Base-by-base conservation (phyloP, 2,888 invertebrate genomes). In the Heliothis peltigera region DNA sequence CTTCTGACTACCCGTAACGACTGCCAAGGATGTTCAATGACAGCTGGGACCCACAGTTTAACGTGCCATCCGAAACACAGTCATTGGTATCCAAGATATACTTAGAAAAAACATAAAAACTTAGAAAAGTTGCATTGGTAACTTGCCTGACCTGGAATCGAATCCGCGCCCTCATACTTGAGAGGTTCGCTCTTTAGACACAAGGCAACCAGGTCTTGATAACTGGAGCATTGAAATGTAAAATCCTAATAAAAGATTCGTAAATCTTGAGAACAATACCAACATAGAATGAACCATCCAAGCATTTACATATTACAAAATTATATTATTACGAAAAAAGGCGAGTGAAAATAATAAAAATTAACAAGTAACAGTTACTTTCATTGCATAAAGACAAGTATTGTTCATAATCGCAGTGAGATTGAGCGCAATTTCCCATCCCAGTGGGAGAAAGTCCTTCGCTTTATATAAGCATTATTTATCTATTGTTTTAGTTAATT, bases 341-440 rank as follows among this genome's bases (percentile, higher is more conserved):
- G 69, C 67, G 64, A 84, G 82, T 76, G 80, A 83, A 77, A 75
- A 76, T 76, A 75, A 82, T 75, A 81, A 78, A 79, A 61, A 64
- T 51, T 71, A 84, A 10, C 49, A 32, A 74, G 81, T 84, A 87
- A 89, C 87, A 83, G 84, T 91, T 85, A 92, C 91, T 92, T 92
- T 92, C 91, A 69, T 93, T 93, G 89, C 92, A 91, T 91, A 91
- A 92, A 92, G 83, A 81, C 79, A 60, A 70, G 86, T 89, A 90
- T 89, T 91, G 90, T 91, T 88, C 55, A 75, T 76, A 81, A 77
- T 67, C 64, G 42, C 46, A 66, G 75, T 62, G 72, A 71, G 76
- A 77, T 74, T 71, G 69, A 59, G 64, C 56, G 48, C 52, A 71
- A 66, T 74, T 84, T 86, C 79, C 79, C 79, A 79, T 83, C 84